Evolutionary conservation across 2,113 vertebrate species (phyloP).

Genomic region (Benitochromis conjunctus): DNA sequence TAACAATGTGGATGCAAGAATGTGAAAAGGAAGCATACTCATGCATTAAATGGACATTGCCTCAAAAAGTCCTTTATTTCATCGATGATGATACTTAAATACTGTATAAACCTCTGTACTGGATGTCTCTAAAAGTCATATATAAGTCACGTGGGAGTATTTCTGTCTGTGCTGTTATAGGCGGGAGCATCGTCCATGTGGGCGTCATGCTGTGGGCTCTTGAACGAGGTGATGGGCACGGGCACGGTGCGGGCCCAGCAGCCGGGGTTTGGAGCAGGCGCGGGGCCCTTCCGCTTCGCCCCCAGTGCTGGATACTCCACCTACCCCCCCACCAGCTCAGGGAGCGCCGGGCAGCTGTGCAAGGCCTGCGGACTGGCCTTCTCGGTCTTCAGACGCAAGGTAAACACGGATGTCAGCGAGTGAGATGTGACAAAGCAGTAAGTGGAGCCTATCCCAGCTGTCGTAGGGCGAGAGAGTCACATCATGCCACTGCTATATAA

Average conservation of each 20-base stretch:
- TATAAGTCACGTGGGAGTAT: background rate
- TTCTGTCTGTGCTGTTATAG: slow-evolving; percentile 53
- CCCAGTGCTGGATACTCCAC: slow-evolving; percentile 85
- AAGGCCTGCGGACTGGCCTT: slow-evolving; percentile 94
- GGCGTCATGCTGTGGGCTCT: slow-evolving; percentile 96
- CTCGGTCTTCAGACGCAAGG: slow-evolving; percentile 94
- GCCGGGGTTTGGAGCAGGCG: slow-evolving; percentile 83
- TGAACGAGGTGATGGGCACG: slow-evolving; percentile 98
- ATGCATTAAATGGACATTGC: no score
- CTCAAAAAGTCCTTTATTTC: background rate
- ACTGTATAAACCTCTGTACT: background rate
- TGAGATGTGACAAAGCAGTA: background rate
- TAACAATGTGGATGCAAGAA: no score
- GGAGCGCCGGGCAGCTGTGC: slow-evolving; percentile 82
- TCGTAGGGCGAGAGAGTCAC: background rate
- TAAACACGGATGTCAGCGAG: slow-evolving; percentile 50
- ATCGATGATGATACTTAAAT: background rate
- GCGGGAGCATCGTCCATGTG: slow-evolving; percentile 98
- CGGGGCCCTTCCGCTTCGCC: slow-evolving; percentile 90
- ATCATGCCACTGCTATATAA: background rate
- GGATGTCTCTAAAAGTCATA: background rate
- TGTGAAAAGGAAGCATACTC: no score
- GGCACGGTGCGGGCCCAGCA: slow-evolving; percentile 92
- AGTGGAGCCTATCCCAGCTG: background rate
- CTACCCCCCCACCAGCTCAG: slow-evolving; percentile 81